Base-by-base conservation (phyloP, 2,888 invertebrate genomes). In the Azorinus chamasolen region DNA sequence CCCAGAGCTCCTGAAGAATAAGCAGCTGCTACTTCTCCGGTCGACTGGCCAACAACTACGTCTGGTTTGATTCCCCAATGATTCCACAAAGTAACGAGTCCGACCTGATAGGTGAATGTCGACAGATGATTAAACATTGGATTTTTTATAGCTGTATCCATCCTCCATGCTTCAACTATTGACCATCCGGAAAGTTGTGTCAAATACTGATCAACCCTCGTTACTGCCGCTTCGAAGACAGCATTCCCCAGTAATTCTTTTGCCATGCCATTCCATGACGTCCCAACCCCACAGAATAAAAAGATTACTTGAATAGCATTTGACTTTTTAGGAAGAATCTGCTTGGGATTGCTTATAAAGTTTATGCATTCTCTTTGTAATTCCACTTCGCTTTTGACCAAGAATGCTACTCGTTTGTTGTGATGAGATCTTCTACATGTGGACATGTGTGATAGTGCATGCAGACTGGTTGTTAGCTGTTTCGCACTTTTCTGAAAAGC, bases 1-100 rank as follows among this genome's bases (percentile, higher is more conserved):
- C 61, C 51, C 10, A 85, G 37, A 24, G 53, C 58, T 16, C 85
- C 83, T 20, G 79, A 51, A n/a, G 53, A 63, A 48, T 69, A 73
- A 6, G 81, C 78, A 16, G 86, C 86, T 18, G 84, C 82, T 12
- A 86, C 83, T 50, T 86, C 86, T 5, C 86, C 86, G n/a, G 83
- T 63, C 6, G 83, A 83, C 58, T 86, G 86, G 20, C 86, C 86
- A 22, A 84, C 55, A 12, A 84, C 68, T 43, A 41, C 53, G 54
- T 62, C 71, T 1, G 85, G 73, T 16, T 25, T 14, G 10, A 86
- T 37, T 16, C 85, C 83, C 16, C 63, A 70, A 39, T 68, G 48
- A 32, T 54, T 32, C 79, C 80, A 79, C 32, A 85, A 39, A 18
- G 48, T 25, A 18, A 63, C 62, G 10, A 83, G 48, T 2, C 71